Conservation (phyloP, 1,140 invertebrate genomes). For the Ctenoplectra terminalis region DNA sequence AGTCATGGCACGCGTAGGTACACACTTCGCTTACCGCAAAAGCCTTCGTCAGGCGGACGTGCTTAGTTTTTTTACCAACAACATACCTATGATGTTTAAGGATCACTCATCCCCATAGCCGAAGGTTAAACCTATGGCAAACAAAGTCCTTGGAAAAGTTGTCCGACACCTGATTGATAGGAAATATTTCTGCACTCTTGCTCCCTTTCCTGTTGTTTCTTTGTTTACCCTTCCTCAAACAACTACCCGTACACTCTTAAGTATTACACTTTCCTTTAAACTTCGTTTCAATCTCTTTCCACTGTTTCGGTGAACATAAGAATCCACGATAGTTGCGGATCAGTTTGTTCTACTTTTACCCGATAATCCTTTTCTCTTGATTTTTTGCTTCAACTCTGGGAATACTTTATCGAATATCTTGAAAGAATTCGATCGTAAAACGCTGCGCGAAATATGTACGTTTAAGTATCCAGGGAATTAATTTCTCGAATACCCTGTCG, state of each 20-base stretch:
- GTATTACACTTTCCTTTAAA: background rate
- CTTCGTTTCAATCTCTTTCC: background rate
- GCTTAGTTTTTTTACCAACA: constrained; percentile 52
- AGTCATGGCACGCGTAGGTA: constrained; percentile 66
- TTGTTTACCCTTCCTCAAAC: background rate
- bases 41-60: constrained; percentile 61
- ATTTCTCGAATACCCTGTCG: background rate
- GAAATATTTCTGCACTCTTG: background rate
- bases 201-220: background rate
- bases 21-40: constrained; percentile 36
- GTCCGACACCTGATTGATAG: constrained; percentile 48
- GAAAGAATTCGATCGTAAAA: background rate
- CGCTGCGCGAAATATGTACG: too few species aligned
- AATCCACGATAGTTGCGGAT: background rate
- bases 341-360: background rate
- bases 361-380: background rate
- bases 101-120: constrained; percentile 40
- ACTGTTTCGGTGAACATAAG: background rate
- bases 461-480: constrained; percentile 22
- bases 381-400: background rate
- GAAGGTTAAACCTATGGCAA: constrained; percentile 55
- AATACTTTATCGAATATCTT: background rate
- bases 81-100: constrained; percentile 33
- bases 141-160: constrained; percentile 48
- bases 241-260: background rate